Base-by-base conservation (phyloP, 2,888 invertebrate genomes). In the Ectobius pallidus region DNA sequence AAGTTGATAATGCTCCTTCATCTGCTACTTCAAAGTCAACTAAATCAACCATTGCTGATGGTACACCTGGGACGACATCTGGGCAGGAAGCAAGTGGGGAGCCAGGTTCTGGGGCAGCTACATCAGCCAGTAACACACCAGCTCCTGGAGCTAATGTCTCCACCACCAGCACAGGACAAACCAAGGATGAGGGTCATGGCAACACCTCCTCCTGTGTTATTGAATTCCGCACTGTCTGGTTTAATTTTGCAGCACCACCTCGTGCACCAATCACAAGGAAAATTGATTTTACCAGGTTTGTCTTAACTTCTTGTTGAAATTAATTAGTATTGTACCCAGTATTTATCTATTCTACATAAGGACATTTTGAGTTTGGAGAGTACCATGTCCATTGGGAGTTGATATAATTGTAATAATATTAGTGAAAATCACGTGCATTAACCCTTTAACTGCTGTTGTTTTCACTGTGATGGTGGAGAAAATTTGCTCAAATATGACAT, bases 231-330 rank as follows among this genome's bases (percentile, higher is more conserved):
- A 90, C 93, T 0, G 93, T 96, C 58, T 98, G 97, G 97, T 96
- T 98, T 79, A 97, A 97, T 82, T 98, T 98, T 84, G 97, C 98
- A 4, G 97, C 98, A 0, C 97, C 98, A 0, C 97, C 97, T 0
- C 89, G 95, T 75, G 94, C 96, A 1, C 96, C 97, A 0, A 96
- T 96, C 63, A 96, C 96, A 0, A 89, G 94, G 77, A 96, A 96
- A 84, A 95, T 97, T 78, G 97, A 97, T 82, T 96, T 93, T 79
- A 97, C 97, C 0, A 90, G 93, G 92, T 92, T 34, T 7, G 34
- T n/a, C n/a, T n/a, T n/a, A n/a, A n/a, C n/a, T n/a, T n/a, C n/a
- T n/a, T n/a, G n/a, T n/a, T n/a, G n/a, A n/a, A n/a, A n/a, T n/a
- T n/a, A n/a, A n/a, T n/a, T n/a, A n/a, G n/a, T n/a, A n/a, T n/a